Conservation (phyloP, 2,797 vertebrate genomes). For the Anolis apletophallus region DNA sequence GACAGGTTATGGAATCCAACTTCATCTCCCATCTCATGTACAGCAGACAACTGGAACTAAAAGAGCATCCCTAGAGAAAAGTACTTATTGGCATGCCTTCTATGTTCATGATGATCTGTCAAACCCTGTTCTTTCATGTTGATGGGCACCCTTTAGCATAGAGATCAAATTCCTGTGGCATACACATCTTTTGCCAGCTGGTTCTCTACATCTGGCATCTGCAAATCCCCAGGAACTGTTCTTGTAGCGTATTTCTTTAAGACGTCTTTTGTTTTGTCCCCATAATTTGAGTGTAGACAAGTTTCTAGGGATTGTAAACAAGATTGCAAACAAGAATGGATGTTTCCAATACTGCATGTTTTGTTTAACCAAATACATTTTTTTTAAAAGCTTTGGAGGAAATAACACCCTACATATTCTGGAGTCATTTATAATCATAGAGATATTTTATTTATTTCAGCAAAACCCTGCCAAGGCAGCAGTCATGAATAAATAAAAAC, state of each 20-base stretch:
- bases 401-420: neutral
- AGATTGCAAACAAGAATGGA: slow-evolving; percentile 17
- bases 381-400: neutral
- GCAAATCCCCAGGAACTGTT: neutral
- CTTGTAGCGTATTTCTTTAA: neutral
- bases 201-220: neutral
- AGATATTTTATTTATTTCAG: neutral
- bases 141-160: neutral
- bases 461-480: slow-evolving; percentile 1
- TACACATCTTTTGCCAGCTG: neutral
- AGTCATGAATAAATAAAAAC: neutral
- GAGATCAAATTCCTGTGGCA: neutral
- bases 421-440: neutral
- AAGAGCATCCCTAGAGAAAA: neutral
- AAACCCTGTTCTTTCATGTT: neutral
- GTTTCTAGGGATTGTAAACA: neutral
- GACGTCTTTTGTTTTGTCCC: neutral
- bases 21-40: neutral
- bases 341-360: neutral
- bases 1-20: too few species aligned
- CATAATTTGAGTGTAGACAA: neutral
- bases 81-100: too few species aligned
- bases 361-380: neutral
- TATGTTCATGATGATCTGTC: neutral
- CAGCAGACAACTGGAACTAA: neutral